Conservation (phyloP, 1,140 invertebrate species). For the Atta colombica region DNA sequence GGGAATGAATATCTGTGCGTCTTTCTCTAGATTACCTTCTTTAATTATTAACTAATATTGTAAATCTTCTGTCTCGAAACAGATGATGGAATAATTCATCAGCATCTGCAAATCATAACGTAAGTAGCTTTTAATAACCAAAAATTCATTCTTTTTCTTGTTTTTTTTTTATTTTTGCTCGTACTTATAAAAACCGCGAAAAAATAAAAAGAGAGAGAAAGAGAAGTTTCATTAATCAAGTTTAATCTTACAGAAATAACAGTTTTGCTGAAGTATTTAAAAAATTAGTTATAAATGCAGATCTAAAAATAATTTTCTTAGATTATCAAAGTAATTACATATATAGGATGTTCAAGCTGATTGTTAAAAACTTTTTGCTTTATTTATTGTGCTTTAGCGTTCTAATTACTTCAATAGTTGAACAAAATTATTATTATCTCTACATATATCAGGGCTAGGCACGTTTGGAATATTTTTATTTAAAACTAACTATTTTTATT, state of each 20-base stretch:
- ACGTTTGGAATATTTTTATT: too few species aligned
- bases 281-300: too few species aligned
- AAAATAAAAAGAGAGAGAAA: neutral
- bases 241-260: neutral
- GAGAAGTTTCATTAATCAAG: neutral
- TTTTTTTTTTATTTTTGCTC: neutral
- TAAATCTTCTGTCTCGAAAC: neutral
- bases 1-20: neutral
- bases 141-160: conserved; percentile 1
- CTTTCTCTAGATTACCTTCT: neutral
- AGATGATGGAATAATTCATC: neutral
- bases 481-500: too few species aligned
- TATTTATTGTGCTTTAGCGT: too few species aligned
- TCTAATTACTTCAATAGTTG: too few species aligned
- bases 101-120: neutral
- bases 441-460: too few species aligned
- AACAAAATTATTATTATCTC: too few species aligned
- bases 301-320: too few species aligned
- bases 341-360: too few species aligned
- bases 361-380: too few species aligned
- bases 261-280: too few species aligned
- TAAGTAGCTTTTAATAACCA: neutral
- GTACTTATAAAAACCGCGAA: neutral
- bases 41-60: neutral
- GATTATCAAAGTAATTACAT: too few species aligned